These are phyloP conservation scores for Gasterosteus nipponicus DNA, from an alignment of 2,113 vertebrate species.

Conservation along the genomic window DNA sequence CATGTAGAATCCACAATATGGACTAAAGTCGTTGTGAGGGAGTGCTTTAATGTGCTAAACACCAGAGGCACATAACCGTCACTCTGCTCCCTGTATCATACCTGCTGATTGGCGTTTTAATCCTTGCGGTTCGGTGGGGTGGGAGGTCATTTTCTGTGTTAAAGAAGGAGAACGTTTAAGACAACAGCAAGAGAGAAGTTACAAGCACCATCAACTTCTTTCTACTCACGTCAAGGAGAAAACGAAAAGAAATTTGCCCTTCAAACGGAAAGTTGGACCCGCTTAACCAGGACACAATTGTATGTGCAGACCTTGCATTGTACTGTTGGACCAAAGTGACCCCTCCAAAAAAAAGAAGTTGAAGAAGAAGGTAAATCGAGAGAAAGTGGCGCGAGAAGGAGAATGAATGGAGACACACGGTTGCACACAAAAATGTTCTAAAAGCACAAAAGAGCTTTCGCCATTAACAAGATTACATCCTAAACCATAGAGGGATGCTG, in stretches of 20 bases:
- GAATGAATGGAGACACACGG: conserved; percentile 19
- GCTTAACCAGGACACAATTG: conserved; percentile 54
- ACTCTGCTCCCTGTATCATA: background rate
- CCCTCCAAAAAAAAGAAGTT: conserved; percentile 2
- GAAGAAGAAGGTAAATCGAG: background rate
- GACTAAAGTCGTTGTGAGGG: conserved; percentile 8
- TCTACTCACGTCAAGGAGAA: conserved; percentile 51
- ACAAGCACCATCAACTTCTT: conserved; percentile 42
- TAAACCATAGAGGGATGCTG: conserved; percentile 70
- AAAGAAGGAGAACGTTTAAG: conserved; percentile 25
- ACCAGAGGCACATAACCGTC: conserved; percentile 14
- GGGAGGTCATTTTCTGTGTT: background rate
- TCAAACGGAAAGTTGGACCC: conserved; percentile 51
- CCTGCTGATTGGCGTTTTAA: conserved; percentile 4
- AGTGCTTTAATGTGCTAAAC: conserved; percentile 21
- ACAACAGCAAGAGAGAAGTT: conserved; percentile 41
- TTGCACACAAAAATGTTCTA: conserved; percentile 38
- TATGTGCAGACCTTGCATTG: conserved; percentile 61
- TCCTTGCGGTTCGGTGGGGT: background rate
- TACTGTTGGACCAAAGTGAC: conserved; percentile 27
- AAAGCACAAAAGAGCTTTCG: conserved; percentile 61
- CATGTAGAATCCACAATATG: background rate
- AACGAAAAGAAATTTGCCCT: conserved; percentile 45
- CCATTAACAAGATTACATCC: conserved; percentile 79
- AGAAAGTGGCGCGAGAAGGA: background rate